These are phyloP conservation scores for Parazoanthus swiftii DNA, from an alignment of 92 coral and sea anemone species.

Conservation along the genomic window DNA sequence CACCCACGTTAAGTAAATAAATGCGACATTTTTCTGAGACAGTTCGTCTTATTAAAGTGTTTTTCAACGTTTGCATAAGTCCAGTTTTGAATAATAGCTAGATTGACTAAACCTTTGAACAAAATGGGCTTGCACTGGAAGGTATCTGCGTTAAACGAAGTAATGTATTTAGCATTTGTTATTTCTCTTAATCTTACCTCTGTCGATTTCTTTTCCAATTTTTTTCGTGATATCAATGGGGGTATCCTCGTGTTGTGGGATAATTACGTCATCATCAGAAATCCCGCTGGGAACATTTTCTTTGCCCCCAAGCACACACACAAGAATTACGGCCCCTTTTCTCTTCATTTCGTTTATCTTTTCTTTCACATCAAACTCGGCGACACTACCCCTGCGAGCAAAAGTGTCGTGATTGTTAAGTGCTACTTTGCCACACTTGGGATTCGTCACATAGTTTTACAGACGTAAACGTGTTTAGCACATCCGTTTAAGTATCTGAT, in stretches of 20 bases:
- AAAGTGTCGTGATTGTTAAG: too few relatives aligned
- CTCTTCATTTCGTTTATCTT: slow-evolving; percentile 13
- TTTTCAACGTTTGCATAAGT: too few relatives aligned
- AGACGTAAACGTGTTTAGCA: too few relatives aligned
- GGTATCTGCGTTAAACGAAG: too few relatives aligned
- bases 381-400: not conserved
- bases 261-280: not conserved
- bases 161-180: not conserved
- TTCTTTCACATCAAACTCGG: not conserved
- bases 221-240: not conserved
- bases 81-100: too few relatives aligned
- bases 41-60: too few relatives aligned
- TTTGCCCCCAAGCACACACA: slow-evolving; percentile 18
- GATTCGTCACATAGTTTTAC: too few relatives aligned
- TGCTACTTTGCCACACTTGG: not conserved
- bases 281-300: slow-evolving; percentile 2
- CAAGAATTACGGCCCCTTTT: slow-evolving; percentile 3
- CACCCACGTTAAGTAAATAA: too few relatives aligned
- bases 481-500: too few relatives aligned
- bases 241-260: not conserved
- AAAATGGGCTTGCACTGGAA: too few relatives aligned
- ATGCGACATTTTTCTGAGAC: too few relatives aligned
- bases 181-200: not conserved
- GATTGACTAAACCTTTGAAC: too few relatives aligned
- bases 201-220: slow-evolving; percentile 30